These are phyloP conservation scores for Meloidogyne chitwoodi DNA, from an alignment of 1,140 invertebrate genomes.

Conservation along the genomic window DNA sequence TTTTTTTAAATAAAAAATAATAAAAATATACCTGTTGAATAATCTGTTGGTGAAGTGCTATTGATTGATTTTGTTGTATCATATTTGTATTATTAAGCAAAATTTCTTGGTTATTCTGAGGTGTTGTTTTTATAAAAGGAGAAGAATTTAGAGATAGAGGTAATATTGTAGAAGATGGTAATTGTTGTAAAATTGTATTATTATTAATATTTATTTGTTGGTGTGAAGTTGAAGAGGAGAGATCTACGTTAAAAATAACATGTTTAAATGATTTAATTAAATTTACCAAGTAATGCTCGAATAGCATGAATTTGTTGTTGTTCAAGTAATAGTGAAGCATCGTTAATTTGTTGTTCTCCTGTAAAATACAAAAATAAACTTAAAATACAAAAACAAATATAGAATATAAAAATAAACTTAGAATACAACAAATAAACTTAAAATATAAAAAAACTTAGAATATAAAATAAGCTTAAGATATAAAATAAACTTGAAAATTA, in stretches of 20 bases:
- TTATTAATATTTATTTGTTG: background rate
- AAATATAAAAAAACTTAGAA: background rate
- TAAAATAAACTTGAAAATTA: background rate
- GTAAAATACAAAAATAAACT: background rate
- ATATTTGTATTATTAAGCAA: background rate
- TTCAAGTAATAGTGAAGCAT: background rate
- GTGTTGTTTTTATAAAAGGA: too few species aligned
- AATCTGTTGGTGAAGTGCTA: background rate
- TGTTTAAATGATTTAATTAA: too few species aligned
- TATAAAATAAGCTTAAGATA: background rate
- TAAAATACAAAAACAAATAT: background rate
- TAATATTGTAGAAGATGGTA: background rate
- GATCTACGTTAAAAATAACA: too few species aligned
- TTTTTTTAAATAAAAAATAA: background rate
- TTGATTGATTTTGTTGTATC: background rate
- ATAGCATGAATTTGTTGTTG: slow-evolving; percentile 13
- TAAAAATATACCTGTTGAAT: slow-evolving; percentile 9
- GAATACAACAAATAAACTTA: background rate
- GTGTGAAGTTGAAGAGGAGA: background rate
- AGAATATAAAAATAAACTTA: background rate
- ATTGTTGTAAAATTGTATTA: background rate
- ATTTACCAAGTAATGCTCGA: slow-evolving; percentile 12
- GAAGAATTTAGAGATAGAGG: background rate
- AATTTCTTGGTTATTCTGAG: background rate
- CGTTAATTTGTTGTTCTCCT: slow-evolving; percentile 1